Base-by-base conservation (phyloP, 2,113 vertebrate species). In the Notarius lentiginosus region DNA sequence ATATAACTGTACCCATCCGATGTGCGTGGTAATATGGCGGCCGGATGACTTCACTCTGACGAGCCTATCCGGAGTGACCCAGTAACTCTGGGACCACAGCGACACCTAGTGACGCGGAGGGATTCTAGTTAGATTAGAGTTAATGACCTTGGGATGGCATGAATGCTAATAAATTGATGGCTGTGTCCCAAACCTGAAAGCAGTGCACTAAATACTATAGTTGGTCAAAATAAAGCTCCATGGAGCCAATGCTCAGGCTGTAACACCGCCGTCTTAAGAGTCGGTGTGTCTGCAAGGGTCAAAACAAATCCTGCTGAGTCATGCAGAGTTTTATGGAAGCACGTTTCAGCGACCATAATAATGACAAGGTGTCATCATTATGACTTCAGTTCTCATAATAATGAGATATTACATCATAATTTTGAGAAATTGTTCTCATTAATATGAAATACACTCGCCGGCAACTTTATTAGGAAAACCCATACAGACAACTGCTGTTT, bases 71-170 rank as follows among this genome's bases (percentile, higher is more conserved):
- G 41, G 41, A 17, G 76, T 7, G 34, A 82, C 68, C 60, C 60
- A 9, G 49, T 68, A 24, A 75, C 76, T 82, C 24, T 65, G 12
- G 30, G 10, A n/a, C 61, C 27, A 53, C 89, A 91, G 90, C 84
- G 91, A 82, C 91, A 89, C 87, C 89, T 87, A 79, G 85, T 75
- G 53, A 30, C 0, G 55, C 7, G 77, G 55, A 86, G 83, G 66
- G 30, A 55, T 24, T 61, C 55, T 41, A 41, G 41, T 41, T 4
- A 41, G 41, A 41, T 41, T 41, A 4, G 10, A 6, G 60, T 51
- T 11, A 49, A 70, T 82, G 85, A 86, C 84, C 84, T 65, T 68
- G 24, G 8, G 22, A 9, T 41, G 12, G 3, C 4, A 3, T 41
- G 65, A 41, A 65, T 27, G 24, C 84, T 60, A 61, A 24, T 47